Evolutionary conservation across 2,113 vertebrate genomes (phyloP).

Genomic region (Macaca nemestrina): DNA sequence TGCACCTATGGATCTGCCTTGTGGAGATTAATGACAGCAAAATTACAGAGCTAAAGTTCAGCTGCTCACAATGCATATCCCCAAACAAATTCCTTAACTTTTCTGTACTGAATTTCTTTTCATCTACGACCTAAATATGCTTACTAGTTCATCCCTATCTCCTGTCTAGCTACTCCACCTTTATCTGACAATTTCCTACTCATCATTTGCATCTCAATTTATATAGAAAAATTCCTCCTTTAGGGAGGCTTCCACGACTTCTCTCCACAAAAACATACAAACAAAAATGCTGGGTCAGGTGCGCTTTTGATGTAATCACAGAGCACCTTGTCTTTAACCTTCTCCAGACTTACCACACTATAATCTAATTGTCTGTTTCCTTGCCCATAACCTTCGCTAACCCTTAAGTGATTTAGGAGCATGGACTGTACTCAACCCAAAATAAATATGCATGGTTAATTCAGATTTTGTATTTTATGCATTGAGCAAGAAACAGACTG

Average conservation of each 20-base stretch:
- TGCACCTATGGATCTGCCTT: background rate
- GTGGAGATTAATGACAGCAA: background rate
- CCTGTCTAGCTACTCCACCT: background rate
- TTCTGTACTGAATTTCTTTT: background rate
- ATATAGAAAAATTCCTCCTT: background rate
- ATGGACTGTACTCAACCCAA: background rate
- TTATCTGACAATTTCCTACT: background rate
- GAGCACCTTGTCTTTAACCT: background rate
- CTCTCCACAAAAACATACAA: background rate
- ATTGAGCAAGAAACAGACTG: background rate
- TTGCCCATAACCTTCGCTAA: background rate
- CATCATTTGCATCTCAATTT: background rate
- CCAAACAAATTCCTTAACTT: background rate
- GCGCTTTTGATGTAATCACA: background rate
- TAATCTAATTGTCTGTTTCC: background rate
- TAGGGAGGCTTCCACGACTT: background rate
- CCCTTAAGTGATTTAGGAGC: background rate
- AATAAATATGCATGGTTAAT: background rate
- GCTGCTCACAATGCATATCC: background rate
- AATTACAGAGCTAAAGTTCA: background rate
- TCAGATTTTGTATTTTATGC: constrained; percentile 2
- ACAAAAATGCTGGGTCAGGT: background rate
- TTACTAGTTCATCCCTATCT: background rate
- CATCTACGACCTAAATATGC: background rate
- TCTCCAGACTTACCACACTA: background rate